Percentiles rank a stretch among this genome's conserved stretches.
These are phyloP conservation scores for Podarcis lilfordi DNA, from an alignment of 2,797 vertebrate species.

Conservation along the genomic window DNA sequence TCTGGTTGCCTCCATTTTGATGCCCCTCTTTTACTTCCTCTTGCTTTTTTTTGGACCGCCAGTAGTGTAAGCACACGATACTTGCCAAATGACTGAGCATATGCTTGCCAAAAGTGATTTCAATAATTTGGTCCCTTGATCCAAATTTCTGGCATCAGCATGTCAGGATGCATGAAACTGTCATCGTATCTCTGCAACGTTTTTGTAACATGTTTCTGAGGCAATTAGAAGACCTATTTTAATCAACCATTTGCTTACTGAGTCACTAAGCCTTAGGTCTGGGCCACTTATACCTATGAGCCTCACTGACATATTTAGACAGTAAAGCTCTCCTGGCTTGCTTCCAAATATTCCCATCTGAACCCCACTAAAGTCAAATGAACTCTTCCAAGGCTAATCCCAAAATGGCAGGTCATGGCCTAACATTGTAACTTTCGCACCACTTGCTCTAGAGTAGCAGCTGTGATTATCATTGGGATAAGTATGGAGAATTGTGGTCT, in stretches of 20 bases:
- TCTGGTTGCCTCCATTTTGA: neutral
- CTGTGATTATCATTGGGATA: constrained; percentile 9
- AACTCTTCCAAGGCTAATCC: constrained; percentile 14
- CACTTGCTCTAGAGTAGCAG: constrained; percentile 10
- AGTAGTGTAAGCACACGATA: too few species aligned
- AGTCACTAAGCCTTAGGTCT: neutral
- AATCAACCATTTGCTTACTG: neutral
- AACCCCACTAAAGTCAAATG: neutral
- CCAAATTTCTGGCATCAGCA: neutral
- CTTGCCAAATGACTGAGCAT: too few species aligned
- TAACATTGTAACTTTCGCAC: neutral
- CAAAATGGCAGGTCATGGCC: constrained; percentile 11
- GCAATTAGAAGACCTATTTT: neutral
- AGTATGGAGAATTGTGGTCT: neutral
- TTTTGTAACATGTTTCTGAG: neutral
- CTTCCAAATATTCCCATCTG: constrained; percentile 4
- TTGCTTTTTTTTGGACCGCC: neutral
- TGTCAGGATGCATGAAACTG: neutral
- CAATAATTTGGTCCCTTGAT: neutral
- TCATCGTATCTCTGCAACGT: neutral
- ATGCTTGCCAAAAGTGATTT: neutral
- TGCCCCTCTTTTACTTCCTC: neutral
- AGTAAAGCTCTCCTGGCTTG: neutral
- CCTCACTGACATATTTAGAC: neutral
- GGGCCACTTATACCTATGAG: neutral